phyloP scores from a whole-genome alignment of 1,140 invertebrate genomes.

The Onthophagus taurus region DNA sequence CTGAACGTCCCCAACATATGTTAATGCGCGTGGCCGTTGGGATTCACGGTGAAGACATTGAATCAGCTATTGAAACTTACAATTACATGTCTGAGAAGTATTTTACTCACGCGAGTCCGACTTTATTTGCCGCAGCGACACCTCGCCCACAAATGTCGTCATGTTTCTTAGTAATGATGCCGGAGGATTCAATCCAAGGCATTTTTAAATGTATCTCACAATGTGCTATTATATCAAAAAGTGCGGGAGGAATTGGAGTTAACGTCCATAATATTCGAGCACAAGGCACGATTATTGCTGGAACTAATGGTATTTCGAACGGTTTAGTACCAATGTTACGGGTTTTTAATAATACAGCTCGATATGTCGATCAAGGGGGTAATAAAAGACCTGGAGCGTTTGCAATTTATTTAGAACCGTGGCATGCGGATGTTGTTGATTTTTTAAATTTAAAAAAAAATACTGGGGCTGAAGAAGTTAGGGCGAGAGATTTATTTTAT shows the following conservation, averaged over 20 bases:
- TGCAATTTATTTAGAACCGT: constrained; percentile 96
- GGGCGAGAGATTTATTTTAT: constrained; percentile 95
- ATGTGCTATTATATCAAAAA: constrained; percentile 95
- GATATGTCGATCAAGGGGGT: constrained; percentile 97
- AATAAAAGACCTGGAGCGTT: constrained; percentile 99
- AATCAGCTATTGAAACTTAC: constrained; percentile 92
- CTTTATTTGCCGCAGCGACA: constrained; percentile 93
- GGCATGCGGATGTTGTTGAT: constrained; percentile 97
- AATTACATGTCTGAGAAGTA: constrained; percentile 91
- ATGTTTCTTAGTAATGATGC: constrained; percentile 94
- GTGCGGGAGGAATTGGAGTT: constrained; percentile 93
- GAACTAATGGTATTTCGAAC: constrained; percentile 92
- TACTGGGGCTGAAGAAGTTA: constrained; percentile 84
- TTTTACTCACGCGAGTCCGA: constrained; percentile 97
- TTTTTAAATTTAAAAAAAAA: constrained; percentile 93
- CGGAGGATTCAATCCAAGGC: constrained; percentile 95
- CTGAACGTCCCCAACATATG: constrained; percentile 97
- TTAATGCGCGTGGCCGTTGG: constrained; percentile 96
- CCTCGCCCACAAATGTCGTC: constrained; percentile 86
- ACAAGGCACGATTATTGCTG: constrained; percentile 83
- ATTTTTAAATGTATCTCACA: constrained; percentile 92
- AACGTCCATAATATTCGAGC: constrained; percentile 95
- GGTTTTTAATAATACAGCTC: constrained; percentile 92
- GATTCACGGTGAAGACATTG: constrained; percentile 92
- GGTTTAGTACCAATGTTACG: constrained; percentile 96